Percentiles rank a stretch among this genome's conserved stretches.
phyloP scores from a whole-genome alignment of 1,140 invertebrate genomes.

The Sarcophaga bullata region DNA sequence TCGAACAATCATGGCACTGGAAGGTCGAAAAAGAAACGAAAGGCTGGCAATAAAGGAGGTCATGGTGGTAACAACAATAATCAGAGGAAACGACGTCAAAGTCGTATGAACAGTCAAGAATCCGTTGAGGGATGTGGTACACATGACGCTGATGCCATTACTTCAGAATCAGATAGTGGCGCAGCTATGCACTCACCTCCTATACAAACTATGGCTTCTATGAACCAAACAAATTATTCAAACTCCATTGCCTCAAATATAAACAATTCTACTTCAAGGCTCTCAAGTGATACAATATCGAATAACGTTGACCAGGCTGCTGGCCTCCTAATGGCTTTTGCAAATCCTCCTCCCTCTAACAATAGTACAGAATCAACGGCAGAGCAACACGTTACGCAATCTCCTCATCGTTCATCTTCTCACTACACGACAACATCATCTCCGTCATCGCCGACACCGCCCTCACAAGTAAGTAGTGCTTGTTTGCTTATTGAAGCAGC shows the following conservation, averaged over 20 bases:
- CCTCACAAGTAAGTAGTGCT: slow-evolving; percentile 70
- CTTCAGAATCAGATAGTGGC: slow-evolving; percentile 72
- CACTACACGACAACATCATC: slow-evolving; percentile 45
- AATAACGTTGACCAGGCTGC: slow-evolving; percentile 66
- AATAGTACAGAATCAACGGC: not conserved
- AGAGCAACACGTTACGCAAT: not conserved
- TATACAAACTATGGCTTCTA: slow-evolving; percentile 24
- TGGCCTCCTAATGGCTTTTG: slow-evolving; percentile 70
- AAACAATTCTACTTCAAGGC: slow-evolving; percentile 63
- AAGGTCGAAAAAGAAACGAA: slow-evolving; percentile 57
- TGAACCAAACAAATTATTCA: not conserved
- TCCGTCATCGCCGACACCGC: slow-evolving; percentile 42
- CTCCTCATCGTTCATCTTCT: slow-evolving; percentile 19
- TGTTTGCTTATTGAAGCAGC: slow-evolving; percentile 83
- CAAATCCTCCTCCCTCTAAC: slow-evolving; percentile 60
- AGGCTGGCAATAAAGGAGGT: slow-evolving; percentile 55
- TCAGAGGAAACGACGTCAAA: slow-evolving; percentile 67
- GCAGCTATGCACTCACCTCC: slow-evolving; percentile 68
- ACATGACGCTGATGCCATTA: slow-evolving; percentile 68
- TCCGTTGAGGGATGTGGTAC: slow-evolving; percentile 67
- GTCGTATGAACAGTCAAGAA: slow-evolving; percentile 78
- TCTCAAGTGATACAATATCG: slow-evolving; percentile 42
- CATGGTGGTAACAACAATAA: slow-evolving; percentile 48
- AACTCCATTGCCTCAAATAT: not conserved
- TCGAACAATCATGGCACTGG: slow-evolving; percentile 24